A percentile compares a stretch with the other conserved stretches of the same genome.
phyloP scores from a whole-genome alignment of 2,113 vertebrate species.

The Microtus richardsoni region DNA sequence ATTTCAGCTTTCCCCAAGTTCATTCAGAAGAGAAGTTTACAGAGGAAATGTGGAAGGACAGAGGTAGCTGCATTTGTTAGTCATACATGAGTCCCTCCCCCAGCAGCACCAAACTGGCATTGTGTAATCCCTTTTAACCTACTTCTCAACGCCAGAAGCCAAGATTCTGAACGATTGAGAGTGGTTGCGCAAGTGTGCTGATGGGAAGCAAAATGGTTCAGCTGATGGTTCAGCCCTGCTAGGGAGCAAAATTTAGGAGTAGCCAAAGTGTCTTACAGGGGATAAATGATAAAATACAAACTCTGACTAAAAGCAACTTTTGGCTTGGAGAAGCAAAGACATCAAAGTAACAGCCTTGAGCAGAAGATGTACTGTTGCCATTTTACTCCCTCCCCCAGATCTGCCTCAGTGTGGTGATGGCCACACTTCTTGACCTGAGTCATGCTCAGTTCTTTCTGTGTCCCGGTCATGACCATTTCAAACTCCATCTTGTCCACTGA shows the following conservation, averaged over 20 bases:
- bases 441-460: not conserved
- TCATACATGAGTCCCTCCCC: not conserved
- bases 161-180: not conserved
- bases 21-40: slow-evolving; percentile 55
- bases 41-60: not conserved
- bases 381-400: not conserved
- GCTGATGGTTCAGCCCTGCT: not conserved
- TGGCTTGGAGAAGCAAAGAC: not conserved
- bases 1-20: slow-evolving; percentile 29
- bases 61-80: not conserved
- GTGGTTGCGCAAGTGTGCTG: not conserved
- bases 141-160: not conserved
- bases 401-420: not conserved
- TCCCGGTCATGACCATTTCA: not conserved
- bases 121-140: not conserved
- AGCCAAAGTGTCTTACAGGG: not conserved
- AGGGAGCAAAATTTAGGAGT: not conserved
- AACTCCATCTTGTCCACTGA: not conserved
- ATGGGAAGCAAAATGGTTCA: not conserved
- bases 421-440: not conserved
- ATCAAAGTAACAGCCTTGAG: not conserved
- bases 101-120: not conserved
- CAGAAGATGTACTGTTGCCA: not conserved
- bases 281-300: not conserved
- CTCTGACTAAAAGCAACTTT: not conserved